Evolutionary conservation across 2,888 invertebrate genomes (phyloP).

Genomic region (Tiliacea aurago): DNA sequence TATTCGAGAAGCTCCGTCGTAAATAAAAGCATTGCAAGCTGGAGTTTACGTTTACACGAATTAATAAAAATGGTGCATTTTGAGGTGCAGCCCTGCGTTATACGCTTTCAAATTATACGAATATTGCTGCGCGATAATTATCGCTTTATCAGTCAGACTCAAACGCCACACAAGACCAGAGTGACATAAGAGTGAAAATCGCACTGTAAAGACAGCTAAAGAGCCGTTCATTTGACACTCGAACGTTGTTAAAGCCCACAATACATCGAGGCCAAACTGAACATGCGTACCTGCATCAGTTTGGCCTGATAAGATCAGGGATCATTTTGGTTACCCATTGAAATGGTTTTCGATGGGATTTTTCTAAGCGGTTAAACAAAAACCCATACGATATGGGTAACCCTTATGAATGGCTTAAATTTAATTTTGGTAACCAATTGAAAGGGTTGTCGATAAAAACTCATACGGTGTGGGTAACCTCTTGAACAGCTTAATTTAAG

Average conservation of each 20-base stretch:
- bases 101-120: constrained; percentile 22
- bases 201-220: background rate
- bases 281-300: background rate
- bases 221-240: background rate
- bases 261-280: background rate
- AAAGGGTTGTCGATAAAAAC: no score
- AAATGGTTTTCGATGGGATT: no score
- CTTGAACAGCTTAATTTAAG: no score
- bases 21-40: constrained; percentile 58
- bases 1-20: constrained; percentile 43
- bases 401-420: no score
- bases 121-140: constrained; percentile 34
- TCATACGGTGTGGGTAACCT: no score
- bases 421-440: no score
- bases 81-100: constrained; percentile 47
- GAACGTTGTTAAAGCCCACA: background rate
- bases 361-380: no score
- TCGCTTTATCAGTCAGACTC: constrained; percentile 12
- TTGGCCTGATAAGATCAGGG: background rate
- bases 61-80: constrained; percentile 37
- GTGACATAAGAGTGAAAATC: background rate
- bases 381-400: no score
- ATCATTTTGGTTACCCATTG: no score
- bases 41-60: constrained; percentile 35
- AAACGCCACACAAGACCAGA: constrained; percentile 25